Evolutionary conservation across 2,797 vertebrate genomes (phyloP).

Genomic region (Meriones psammophilus): DNA sequence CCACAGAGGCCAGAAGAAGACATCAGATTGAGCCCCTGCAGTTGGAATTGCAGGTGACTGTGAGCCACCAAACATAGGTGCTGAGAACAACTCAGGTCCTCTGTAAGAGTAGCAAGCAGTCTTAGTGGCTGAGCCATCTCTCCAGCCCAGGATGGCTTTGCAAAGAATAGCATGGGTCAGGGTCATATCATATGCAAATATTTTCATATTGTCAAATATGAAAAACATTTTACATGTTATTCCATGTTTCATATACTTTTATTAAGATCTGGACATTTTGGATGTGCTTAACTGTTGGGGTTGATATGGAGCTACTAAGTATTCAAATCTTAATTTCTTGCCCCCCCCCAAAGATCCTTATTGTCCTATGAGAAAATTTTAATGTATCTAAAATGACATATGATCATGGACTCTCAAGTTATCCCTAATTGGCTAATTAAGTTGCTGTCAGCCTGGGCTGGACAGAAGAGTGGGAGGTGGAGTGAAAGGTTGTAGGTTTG

Average conservation of each 20-base stretch:
- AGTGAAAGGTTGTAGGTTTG: too few relatives aligned
- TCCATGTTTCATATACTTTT: neutral
- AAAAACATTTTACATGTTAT: neutral
- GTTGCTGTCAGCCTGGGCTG: too few relatives aligned
- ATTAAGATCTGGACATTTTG: neutral
- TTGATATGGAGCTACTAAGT: too few relatives aligned
- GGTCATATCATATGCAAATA: neutral
- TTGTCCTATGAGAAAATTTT: too few relatives aligned
- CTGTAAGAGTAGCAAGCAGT: neutral
- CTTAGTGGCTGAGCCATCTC: neutral
- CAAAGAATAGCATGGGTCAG: neutral
- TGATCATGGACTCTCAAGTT: too few relatives aligned
- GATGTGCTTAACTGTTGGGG: neutral
- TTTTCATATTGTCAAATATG: too few relatives aligned
- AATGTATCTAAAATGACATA: too few relatives aligned
- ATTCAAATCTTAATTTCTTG: too few relatives aligned
- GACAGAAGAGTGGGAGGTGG: too few relatives aligned
- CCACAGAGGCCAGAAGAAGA: neutral
- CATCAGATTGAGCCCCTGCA: neutral
- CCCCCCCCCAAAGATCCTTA: too few relatives aligned
- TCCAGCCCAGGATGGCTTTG: too few relatives aligned
- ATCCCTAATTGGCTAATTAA: too few relatives aligned
- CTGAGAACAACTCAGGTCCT: neutral
- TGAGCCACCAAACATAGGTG: neutral
- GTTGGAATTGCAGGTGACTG: neutral